Base-by-base conservation (phyloP, 1,140 invertebrate species). In the Aphaenogaster rudis region DNA sequence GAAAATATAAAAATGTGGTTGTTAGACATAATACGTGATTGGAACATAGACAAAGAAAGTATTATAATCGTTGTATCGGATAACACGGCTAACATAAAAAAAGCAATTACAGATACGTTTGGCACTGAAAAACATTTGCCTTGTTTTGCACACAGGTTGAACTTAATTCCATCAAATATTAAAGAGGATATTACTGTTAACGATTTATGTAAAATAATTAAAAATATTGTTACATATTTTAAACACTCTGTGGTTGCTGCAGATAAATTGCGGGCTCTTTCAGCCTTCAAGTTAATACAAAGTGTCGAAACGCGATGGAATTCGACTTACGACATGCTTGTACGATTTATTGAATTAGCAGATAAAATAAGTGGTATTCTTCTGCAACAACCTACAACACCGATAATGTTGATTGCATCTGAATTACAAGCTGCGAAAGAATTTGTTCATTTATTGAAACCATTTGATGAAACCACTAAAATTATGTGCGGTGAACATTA, bases 1-100 rank as follows among this genome's bases (percentile, higher is more conserved):
- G 69, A 72, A 33, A 72, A 72, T 36, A 72, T 72, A 33, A 72
- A 72, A 72, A 36, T 72, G 48, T 72, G 48, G 69, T 54, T 72
- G 28, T 72, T 72, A 52, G 11, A 69, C 17, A 69, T 69, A 13
- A 15, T 69, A 28, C 42, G 5, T 2, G 21, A 69, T 21, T 69
- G 66, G 66, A 69, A 69, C 13, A 69, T 69, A 69, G 2, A 28
- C 2, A 69, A 0, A 69, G 66, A 69, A n/a, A 69, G 6, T 28
- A 50, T 69, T 48, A 3, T 69, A 48, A 6, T 28, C 5, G 42
- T 69, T 69, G 66, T 69, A 15, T 69, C 66, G 0, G 66, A 69
- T 17, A 69, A 69, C 33, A 42, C 42, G 2, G 66, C 66, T 0
- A 69, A 69, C 2, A 69, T 69, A 2, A n/a, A n/a, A n/a, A n/a